phyloP scores from a whole-genome alignment of 2,797 vertebrate genomes.

The Emys orbicularis region DNA sequence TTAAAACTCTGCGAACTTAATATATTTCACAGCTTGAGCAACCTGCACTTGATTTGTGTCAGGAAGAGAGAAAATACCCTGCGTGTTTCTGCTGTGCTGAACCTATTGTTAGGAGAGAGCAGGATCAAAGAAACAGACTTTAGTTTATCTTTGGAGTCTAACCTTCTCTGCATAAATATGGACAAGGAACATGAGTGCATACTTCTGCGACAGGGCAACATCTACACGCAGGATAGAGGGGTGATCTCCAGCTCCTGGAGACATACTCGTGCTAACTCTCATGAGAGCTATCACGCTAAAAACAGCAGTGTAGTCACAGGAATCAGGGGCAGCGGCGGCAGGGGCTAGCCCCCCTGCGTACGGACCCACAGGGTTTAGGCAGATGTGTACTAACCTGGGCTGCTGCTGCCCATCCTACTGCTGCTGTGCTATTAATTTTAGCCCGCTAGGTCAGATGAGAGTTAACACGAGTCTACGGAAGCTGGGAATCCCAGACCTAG shows the following conservation, averaged over 20 bases:
- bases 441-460: neutral
- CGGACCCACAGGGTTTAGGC: neutral
- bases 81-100: slow-evolving; percentile 28
- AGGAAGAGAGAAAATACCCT: slow-evolving; percentile 68
- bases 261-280: neutral
- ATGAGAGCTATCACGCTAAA: neutral
- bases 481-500: neutral
- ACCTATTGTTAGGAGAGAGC: slow-evolving; percentile 51
- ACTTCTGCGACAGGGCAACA: neutral
- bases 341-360: neutral
- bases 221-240: neutral
- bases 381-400: too few species aligned
- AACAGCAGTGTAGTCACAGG: neutral
- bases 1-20: slow-evolving; percentile 82
- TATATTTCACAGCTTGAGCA: slow-evolving; percentile 83
- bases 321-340: neutral
- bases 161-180: slow-evolving; percentile 20
- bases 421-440: neutral
- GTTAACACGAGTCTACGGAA: neutral
- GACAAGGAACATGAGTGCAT: neutral
- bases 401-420: neutral
- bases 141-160: slow-evolving; percentile 21
- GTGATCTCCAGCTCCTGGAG: neutral
- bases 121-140: slow-evolving; percentile 69
- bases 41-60: slow-evolving; percentile 76